A percentile compares a stretch with the other conserved stretches of the same genome.
Conservation (phyloP, 2,797 vertebrate species). For the Sebastes wilsoni region DNA sequence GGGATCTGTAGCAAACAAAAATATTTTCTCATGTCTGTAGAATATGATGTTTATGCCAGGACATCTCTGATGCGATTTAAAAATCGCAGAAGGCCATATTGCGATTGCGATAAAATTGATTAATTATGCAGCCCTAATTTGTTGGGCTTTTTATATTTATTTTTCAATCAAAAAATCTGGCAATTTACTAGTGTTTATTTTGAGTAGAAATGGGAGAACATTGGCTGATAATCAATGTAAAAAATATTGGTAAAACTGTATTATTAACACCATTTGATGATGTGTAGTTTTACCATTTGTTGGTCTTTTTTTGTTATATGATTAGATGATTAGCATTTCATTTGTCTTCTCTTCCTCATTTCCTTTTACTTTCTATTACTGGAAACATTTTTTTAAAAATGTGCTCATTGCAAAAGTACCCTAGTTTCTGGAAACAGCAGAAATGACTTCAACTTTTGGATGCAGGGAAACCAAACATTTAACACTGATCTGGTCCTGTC, state of each 20-base stretch:
- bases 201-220: not conserved
- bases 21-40: too few relatives aligned
- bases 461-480: not conserved
- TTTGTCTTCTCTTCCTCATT: too few relatives aligned
- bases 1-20: too few relatives aligned
- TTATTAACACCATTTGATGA: not conserved
- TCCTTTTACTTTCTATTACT: not conserved
- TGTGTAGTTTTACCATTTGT: not conserved
- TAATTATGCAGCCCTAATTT: not conserved
- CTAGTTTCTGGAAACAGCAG: not conserved
- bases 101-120: too few relatives aligned
- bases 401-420: not conserved
- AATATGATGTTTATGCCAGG: fast-evolving
- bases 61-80: too few relatives aligned
- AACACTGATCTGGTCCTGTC: not conserved
- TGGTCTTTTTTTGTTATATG: too few relatives aligned
- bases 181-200: not conserved
- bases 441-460: not conserved
- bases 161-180: not conserved
- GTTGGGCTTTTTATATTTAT: not conserved
- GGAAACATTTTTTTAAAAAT: not conserved
- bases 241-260: not conserved
- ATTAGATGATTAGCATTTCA: too few relatives aligned
- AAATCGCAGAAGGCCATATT: too few relatives aligned
- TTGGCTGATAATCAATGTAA: not conserved